These are phyloP conservation scores for Scaptomyza reducta DNA, from an alignment of 2,888 invertebrate species.

Conservation along the genomic window DNA sequence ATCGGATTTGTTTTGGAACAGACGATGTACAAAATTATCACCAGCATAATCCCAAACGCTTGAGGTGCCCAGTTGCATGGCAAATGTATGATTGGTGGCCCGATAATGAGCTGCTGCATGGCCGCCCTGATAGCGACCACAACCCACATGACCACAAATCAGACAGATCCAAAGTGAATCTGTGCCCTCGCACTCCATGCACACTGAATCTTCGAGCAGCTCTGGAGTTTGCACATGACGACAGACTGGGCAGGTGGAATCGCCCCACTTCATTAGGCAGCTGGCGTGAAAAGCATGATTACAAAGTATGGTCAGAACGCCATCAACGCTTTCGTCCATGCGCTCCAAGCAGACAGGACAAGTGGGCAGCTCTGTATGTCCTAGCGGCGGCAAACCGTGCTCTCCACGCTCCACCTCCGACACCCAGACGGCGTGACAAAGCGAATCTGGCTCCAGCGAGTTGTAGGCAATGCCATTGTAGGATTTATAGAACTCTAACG, in stretches of 20 bases:
- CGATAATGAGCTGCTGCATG: conserved; percentile 98
- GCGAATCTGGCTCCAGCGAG: conserved; percentile 94
- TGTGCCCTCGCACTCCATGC: conserved; percentile 86
- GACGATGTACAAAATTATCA: conserved; percentile 94
- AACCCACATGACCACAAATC: conserved; percentile 99
- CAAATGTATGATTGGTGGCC: conserved; percentile 98
- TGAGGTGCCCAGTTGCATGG: conserved; percentile 97
- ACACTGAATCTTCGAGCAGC: conserved; percentile 86
- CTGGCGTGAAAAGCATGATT: conserved; percentile 99
- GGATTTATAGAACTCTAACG: conserved; percentile 95
- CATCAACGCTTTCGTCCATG: conserved; percentile 99
- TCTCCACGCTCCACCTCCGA: conserved; percentile 94
- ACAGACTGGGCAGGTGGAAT: conserved; percentile 99
- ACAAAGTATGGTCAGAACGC: conserved; percentile 98
- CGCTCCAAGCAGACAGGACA: conserved; percentile 94
- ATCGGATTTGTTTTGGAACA: conserved; percentile 98
- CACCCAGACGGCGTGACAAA: conserved; percentile 98
- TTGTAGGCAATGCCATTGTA: conserved; percentile 97
- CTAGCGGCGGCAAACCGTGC: conserved; percentile 89
- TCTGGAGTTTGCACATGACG: conserved; percentile 88
- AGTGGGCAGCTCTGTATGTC: conserved; percentile 97
- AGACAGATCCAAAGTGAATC: conserved; percentile 99
- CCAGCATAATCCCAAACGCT: conserved; percentile 99
- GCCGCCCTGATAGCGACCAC: conserved; percentile 94
- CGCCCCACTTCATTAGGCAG: conserved; percentile 98